Evolutionary conservation across 2,888 invertebrate genomes (phyloP), one percentile per base, ranked within the genome.

Genomic region (Drosophila prolongata): DNA sequence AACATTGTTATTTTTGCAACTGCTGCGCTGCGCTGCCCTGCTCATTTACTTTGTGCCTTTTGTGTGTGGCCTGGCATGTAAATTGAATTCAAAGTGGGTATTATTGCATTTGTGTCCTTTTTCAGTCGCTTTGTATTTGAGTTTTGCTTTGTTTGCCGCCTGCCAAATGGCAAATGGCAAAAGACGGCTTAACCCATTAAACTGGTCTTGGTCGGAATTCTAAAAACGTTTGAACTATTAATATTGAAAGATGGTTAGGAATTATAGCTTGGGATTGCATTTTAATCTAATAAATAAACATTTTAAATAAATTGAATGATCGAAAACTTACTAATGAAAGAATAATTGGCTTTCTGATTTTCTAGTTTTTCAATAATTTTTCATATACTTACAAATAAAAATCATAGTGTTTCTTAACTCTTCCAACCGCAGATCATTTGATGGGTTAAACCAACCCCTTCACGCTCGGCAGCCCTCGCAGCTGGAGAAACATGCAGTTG

Each of bases 81-180:
- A 83, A 83, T 83, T 88, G 87, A 86, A 88, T 83, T 83, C 84
- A 74, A 83, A 83, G 78, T 81, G 75, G 80, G 80, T 86, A 77
- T 68, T 86, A 65, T 65, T 62, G 60, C 75, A 77, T 77, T 82
- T 76, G 76, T 58, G 68, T 72, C 65, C 65, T 58, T 69, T 71
- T 70, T 55, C 30, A 42, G 52, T 44, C 44, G 56, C 40, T 61
- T 59, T 75, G 42, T 55, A 53, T 75, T 64, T 47, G 38, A 37
- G 40, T 64, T 57, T 52, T 55, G 55, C 66, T 50, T 52, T 62
- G 56, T 61, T 64, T 64, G 69, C 52, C 38, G 55, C 43, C 56
- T 55, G 59, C 19, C 49, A 71, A 50, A 56, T 38, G 64, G 64
- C 55, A 57, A 73, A 71, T 56, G 56, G 60, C 16, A 16, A 16